A percentile compares a stretch with the other conserved stretches of the same genome.
These are phyloP conservation scores for Erythrolamprus reginae DNA, from an alignment of 2,113 vertebrate genomes.

Conservation along the genomic window DNA sequence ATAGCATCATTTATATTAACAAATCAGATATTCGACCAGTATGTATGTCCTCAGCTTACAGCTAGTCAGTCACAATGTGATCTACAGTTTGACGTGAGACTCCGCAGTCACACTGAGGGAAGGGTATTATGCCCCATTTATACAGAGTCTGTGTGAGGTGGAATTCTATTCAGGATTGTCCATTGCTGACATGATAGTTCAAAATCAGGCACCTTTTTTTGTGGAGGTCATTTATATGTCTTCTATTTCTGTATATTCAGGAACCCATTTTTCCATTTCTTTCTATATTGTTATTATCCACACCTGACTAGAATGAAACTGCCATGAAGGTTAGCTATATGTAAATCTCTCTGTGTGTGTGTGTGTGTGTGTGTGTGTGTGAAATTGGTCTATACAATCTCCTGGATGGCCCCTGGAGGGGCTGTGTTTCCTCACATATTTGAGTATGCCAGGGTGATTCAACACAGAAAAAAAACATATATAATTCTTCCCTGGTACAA, in stretches of 20 bases:
- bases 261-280: neutral
- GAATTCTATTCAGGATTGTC: neutral
- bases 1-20: neutral
- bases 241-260: neutral
- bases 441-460: too few species aligned
- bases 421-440: too few species aligned
- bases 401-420: too few species aligned
- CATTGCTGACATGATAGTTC: neutral
- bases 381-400: too few species aligned
- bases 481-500: too few species aligned
- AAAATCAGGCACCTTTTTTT: neutral
- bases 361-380: too few species aligned
- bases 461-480: too few species aligned
- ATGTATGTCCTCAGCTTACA: neutral
- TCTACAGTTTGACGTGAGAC: neutral
- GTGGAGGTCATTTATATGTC: neutral
- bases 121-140: neutral
- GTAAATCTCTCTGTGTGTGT: too few species aligned
- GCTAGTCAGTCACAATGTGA: neutral
- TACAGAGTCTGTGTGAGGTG: neutral
- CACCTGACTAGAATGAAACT: neutral
- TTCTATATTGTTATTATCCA: neutral
- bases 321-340: neutral
- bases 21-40: neutral
- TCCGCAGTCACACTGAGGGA: neutral